Evolutionary conservation across 1,140 invertebrate genomes (phyloP).

Genomic region (Pseudomyrmex concolor): DNA sequence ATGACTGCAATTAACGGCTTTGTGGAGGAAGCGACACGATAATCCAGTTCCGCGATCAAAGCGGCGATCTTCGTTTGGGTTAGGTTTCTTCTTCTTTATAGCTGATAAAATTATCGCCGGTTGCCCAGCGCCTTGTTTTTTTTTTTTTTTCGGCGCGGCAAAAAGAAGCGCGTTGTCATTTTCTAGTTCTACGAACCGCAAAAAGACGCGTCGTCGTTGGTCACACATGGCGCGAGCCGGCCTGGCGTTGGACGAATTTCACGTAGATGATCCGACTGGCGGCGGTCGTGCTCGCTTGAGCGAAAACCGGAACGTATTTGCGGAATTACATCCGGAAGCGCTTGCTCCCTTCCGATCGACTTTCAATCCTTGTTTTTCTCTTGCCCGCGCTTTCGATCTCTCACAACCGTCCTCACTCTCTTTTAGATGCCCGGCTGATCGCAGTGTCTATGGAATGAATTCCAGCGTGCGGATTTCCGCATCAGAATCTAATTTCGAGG

Average conservation of each 20-base stretch:
- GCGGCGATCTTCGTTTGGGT: slow-evolving; percentile 23
- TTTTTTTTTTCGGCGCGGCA: not conserved
- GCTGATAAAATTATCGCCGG: slow-evolving; percentile 44
- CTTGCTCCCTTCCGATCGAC: slow-evolving; percentile 32
- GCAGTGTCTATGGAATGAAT: slow-evolving; percentile 17
- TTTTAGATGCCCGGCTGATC: not conserved
- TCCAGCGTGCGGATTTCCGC: not conserved
- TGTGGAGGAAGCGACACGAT: not conserved
- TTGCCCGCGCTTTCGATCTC: not conserved
- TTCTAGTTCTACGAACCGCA: slow-evolving; percentile 68
- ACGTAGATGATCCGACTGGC: slow-evolving; percentile 35
- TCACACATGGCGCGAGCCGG: slow-evolving; percentile 46
- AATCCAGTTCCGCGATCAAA: not conserved
- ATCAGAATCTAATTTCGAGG: slow-evolving; percentile 19
- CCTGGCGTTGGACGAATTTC: slow-evolving; percentile 32
- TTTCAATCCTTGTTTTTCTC: slow-evolving; percentile 45
- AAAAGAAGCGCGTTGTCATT: slow-evolving; percentile 52
- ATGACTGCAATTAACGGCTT: slow-evolving; percentile 24
- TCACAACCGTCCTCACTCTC: not conserved
- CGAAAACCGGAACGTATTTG: slow-evolving; percentile 69
- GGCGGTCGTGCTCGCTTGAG: slow-evolving; percentile 31
- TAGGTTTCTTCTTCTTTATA: not conserved
- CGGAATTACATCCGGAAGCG: slow-evolving; percentile 72
- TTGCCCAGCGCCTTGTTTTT: not conserved
- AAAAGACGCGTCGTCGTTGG: slow-evolving; percentile 53